Evolutionary conservation across 23 tunicate species (phyloP), one percentile per base, ranked within the genome.

Genomic region (Halocynthia aurantium): DNA sequence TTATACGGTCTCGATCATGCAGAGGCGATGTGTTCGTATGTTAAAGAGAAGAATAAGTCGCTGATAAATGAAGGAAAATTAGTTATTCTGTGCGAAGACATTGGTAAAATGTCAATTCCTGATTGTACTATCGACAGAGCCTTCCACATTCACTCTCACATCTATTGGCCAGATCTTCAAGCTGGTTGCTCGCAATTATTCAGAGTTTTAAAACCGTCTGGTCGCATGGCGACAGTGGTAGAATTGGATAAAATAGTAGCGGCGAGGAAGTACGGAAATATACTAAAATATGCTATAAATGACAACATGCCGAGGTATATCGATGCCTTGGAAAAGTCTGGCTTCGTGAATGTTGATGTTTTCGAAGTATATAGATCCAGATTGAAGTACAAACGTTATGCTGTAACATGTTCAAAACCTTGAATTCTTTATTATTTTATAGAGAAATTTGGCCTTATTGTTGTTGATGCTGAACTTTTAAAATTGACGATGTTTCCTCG

Each of bases 1-100:
- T 7, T 74, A n/a, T 74, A 52, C 62, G 78, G 78, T 8, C 18
- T 74, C 60, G 78, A 74, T 54, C 56, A 51, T 54, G 55, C 78
- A 11, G 78, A 8, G 5, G 56, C 56, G 18, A 64, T 64, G 20
- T 74, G 78, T 6, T 8, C 55, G 50, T 4, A 53, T 8, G 78
- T 74, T 8, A 74, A 54, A 7, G 51, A 51, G 51, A 50, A 21
- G 51, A 49, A 49, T 44, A 56, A 40, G 5, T 0, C 2, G 10
- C 56, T 49, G 11, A 72, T 72, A 10, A 10, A 17, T 9, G 1
- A 5, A 12, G 76, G 76, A 51, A 72, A 72, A 51, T 50, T 72
- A 50, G 18, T 13, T 10, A 72, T 72, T 50, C 2, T 72, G 18
- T 11, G 13, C 18, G 76, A 72, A 49, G 57, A 72, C 56, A 56